These are phyloP conservation scores for Microcebus lehilahytsara DNA, from an alignment of 2,113 vertebrate genomes.

Conservation along the genomic window DNA sequence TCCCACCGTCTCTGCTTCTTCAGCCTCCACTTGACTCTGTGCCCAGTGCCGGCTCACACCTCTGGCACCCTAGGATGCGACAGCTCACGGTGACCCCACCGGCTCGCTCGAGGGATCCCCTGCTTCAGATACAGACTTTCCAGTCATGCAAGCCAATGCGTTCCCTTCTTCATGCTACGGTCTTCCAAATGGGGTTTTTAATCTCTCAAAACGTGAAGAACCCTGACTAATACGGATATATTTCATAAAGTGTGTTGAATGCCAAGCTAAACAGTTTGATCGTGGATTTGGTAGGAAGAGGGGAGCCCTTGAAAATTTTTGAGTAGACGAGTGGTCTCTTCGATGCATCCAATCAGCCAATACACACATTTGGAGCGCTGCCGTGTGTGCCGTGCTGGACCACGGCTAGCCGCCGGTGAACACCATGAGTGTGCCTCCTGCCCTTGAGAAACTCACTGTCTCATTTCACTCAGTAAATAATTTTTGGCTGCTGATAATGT, in stretches of 20 bases:
- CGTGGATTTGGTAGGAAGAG: not conserved
- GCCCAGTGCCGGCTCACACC: not conserved
- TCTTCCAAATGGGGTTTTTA: not conserved
- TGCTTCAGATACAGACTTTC: not conserved
- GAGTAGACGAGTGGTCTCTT: too few relatives aligned
- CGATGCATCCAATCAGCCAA: accelerated
- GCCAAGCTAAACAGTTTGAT: not conserved
- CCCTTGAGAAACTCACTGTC: not conserved
- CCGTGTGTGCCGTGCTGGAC: not conserved
- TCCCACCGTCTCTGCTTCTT: not conserved
- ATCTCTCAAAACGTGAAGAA: not conserved
- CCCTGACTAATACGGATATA: not conserved
- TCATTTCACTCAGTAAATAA: not conserved
- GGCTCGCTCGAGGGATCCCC: not conserved
- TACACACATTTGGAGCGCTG: not conserved
- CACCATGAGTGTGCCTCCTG: accelerated
- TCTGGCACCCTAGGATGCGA: not conserved
- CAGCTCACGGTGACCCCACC: not conserved
- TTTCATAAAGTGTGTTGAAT: not conserved
- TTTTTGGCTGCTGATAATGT: not conserved
- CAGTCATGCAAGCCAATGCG: not conserved
- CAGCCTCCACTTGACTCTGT: accelerated
- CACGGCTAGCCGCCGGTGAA: not conserved
- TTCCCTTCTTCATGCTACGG: not conserved
- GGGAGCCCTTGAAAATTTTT: not conserved